Base-by-base conservation (phyloP, 1,140 invertebrate genomes). In the Mya arenaria region DNA sequence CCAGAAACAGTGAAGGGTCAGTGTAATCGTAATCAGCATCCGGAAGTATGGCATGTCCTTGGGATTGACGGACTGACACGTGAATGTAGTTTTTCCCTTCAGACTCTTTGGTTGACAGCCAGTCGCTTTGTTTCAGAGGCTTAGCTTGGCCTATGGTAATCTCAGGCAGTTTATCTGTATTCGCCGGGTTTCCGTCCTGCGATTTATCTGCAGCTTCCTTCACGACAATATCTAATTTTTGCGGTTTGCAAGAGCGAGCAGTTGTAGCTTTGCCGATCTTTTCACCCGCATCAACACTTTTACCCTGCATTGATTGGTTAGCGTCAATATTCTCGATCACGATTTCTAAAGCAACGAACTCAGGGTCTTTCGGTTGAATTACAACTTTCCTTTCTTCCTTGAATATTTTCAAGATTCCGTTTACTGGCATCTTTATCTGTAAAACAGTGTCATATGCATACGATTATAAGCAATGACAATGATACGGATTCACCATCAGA, bases 21-120 rank as follows among this genome's bases (percentile, higher is more conserved):
- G 41, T 63, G 19, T 77, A 77, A 23, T 73, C 69, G 37, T 73
- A 73, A 73, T 73, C 69, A 2, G 44, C 69, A 58, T 73, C 69
- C 1, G 17, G 6, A 0, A 23, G 28, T n/a, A n/a, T n/a, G 0
- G 15, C n/a, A 19, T 56, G 15, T 34, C 58, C 25, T 52, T 37
- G 5, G 13, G 52, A 6, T 4, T 58, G 5, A 37, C 69, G 25
- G 15, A 73, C 69, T 10, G 69, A 73, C 30, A 73, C 52, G 69
- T 73, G 69, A 15, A 73, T 73, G 17, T n/a, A 73, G 25, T 73
- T 58, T 19, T 48, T 48, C 19, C 41, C 41, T 48, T 19, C 19
- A 19, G 41, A 48, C 10, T 48, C 41, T 19, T 48, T 48, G 19
- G 41, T 48, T 13, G 41, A 13, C 41, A 48, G 10, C 41, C 41